Base-by-base conservation (phyloP, 2,113 vertebrate species). In the Rhadina sibilatrix region DNA sequence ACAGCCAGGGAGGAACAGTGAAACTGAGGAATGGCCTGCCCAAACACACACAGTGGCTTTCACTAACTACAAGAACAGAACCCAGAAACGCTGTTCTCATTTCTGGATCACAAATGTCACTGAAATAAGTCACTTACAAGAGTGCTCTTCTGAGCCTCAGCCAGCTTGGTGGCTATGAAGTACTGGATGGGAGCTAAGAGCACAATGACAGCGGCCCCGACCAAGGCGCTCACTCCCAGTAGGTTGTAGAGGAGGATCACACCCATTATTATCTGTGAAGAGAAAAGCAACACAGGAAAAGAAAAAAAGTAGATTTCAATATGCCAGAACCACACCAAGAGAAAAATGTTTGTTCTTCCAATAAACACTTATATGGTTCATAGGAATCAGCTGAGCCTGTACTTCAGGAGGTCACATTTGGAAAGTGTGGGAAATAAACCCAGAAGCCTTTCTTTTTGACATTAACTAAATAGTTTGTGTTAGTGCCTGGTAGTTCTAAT, bases 91-190 rank as follows among this genome's bases (percentile, higher is more conserved):
- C 30, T 17, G 10, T 30, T 64, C 20, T 92, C 69, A 50, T 40
- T 80, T 82, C 78, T 77, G 63, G 49, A 83, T 77, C 70, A 63
- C 24, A 87, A 70, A 71, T 31, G 22, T 19, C 54, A 76, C 42
- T 53, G 64, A 78, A 83, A 59, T 38, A 72, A 40, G 86, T 50
- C 66, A 97, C 98, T 98, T 96, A 99, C 99, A 10, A 99, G 98
- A 2, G 99, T 98, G 98, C 98, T 99, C 86, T 99, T 99, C 94
- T 99, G 99, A 28, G 99, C 99, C 79, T 99, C 98, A 3, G 99
- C 99, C 94, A 99, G 87, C 93, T 99, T 99, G 1, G 99, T 99
- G 25, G 99, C 99, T 6, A 99, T 99, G 96, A 99, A 99, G 94
- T 99, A 99, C 85, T 99, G 99, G 65, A 99, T 98, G 0, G 99